Percentiles rank a stretch among this genome's conserved stretches.
These are phyloP conservation scores for Ceuthmochares aereus DNA, from an alignment of 2,113 vertebrate genomes.

Conservation along the genomic window DNA sequence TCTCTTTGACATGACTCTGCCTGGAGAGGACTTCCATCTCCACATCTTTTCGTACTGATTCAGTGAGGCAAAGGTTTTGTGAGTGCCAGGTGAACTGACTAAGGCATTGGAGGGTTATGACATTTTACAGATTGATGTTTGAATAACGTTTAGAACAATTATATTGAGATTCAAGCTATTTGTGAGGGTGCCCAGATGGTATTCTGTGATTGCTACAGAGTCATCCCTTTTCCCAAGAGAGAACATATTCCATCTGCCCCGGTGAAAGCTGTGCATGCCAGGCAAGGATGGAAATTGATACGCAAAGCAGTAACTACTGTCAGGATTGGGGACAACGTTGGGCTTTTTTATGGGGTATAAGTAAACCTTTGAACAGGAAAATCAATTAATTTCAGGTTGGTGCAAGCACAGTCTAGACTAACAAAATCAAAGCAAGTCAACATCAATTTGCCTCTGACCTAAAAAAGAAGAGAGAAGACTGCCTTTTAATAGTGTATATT, in stretches of 20 bases:
- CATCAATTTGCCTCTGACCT: slow-evolving; percentile 40
- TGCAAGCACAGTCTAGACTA: slow-evolving; percentile 21
- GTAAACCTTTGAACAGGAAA: not conserved
- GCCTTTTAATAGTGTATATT: not conserved
- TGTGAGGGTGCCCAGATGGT: not conserved
- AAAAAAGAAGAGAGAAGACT: slow-evolving; percentile 10
- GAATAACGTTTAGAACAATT: not conserved
- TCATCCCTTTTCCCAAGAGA: not conserved
- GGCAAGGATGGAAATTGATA: not conserved
- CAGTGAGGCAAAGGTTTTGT: not conserved
- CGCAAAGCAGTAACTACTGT: not conserved
- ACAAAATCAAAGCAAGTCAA: slow-evolving; percentile 48
- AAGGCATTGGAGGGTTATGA: not conserved
- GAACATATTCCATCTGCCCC: not conserved
- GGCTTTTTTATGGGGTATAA: not conserved
- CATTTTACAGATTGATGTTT: not conserved
- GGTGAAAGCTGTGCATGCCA: not conserved
- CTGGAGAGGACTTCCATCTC: not conserved
- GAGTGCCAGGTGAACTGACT: not conserved
- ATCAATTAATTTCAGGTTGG: slow-evolving; percentile 5
- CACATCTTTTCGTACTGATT: not conserved
- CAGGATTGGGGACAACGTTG: not conserved
- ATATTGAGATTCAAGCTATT: not conserved
- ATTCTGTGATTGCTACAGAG: not conserved
- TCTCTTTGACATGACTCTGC: not conserved